Conservation (phyloP, 92 coral and sea anemone species). For the Zoanthus solanderi region DNA sequence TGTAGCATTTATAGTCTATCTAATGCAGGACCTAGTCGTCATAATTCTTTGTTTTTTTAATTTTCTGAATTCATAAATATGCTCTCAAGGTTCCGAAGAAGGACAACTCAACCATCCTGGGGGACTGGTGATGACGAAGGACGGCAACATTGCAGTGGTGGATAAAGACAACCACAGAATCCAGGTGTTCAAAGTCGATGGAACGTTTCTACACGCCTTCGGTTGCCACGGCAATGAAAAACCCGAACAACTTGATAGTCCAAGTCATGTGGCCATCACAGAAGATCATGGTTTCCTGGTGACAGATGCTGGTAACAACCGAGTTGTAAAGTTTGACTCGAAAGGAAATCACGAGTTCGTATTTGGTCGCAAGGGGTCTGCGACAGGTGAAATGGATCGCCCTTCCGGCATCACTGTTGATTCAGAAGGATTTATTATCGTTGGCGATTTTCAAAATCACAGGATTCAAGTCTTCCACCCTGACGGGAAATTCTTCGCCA, state of each 20-base stretch:
- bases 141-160: conserved; percentile 76
- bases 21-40: not conserved
- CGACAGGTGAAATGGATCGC: conserved; percentile 80
- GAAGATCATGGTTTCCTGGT: conserved; percentile 84
- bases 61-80: not conserved
- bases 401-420: conserved; percentile 86
- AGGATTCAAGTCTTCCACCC: conserved; percentile 79
- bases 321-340: conserved; percentile 81
- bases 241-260: conserved; percentile 79
- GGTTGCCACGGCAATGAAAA: conserved; percentile 79
- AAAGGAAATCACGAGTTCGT: conserved; percentile 68
- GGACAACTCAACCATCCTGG: conserved; percentile 84
- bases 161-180: conserved; percentile 92
- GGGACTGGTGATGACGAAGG: conserved; percentile 79
- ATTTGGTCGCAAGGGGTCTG: conserved; percentile 82
- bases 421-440: conserved; percentile 85
- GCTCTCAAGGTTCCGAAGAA: conserved; percentile 66
- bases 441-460: conserved; percentile 89
- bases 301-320: conserved; percentile 92
- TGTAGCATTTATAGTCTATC: no score
- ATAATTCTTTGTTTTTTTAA: not conserved
- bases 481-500: conserved; percentile 78
- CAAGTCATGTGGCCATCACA: conserved; percentile 83
- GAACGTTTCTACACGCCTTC: conserved; percentile 71
- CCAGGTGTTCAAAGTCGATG: conserved; percentile 84